Conservation (phyloP, 2,888 invertebrate species). For the Tryphoninae sp. region DNA sequence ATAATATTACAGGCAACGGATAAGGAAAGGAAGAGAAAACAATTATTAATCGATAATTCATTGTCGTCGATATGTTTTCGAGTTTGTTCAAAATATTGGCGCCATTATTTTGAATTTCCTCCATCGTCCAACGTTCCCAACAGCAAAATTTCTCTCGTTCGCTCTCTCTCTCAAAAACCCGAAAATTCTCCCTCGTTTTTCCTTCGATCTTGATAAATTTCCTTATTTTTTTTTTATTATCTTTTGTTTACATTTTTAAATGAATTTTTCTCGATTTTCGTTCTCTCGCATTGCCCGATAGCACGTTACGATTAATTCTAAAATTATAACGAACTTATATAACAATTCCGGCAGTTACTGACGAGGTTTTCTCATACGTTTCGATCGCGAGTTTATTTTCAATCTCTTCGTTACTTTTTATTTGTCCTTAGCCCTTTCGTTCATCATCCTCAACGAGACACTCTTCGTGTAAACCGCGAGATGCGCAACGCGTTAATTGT, state of each 20-base stretch:
- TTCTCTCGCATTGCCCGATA: background rate
- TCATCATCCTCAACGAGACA: conserved; percentile 38
- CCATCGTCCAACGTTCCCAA: conserved; percentile 1
- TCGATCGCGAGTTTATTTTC: no score
- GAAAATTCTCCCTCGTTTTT: conserved; percentile 19
- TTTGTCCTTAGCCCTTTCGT: background rate
- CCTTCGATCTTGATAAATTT: background rate
- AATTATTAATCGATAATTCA: conserved; percentile 64
- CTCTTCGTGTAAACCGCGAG: background rate
- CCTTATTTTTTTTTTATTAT: background rate
- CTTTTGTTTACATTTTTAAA: background rate
- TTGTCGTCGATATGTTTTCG: conserved; percentile 66
- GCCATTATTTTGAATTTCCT: background rate
- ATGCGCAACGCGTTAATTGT: background rate
- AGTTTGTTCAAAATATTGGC: conserved; percentile 23
- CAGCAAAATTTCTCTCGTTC: conserved; percentile 1
- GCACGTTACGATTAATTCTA: conserved; percentile 36
- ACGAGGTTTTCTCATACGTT: background rate
- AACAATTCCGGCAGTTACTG: conserved; percentile 42
- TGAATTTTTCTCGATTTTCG: background rate
- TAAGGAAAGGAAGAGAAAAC: conserved; percentile 2
- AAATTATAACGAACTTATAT: conserved; percentile 33
- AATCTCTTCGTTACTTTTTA: background rate
- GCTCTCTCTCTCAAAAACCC: conserved; percentile 1
- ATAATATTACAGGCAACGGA: conserved; percentile 5